phyloP scores from a whole-genome alignment of 2,113 vertebrate species.

The Chloroceryle aenea region DNA sequence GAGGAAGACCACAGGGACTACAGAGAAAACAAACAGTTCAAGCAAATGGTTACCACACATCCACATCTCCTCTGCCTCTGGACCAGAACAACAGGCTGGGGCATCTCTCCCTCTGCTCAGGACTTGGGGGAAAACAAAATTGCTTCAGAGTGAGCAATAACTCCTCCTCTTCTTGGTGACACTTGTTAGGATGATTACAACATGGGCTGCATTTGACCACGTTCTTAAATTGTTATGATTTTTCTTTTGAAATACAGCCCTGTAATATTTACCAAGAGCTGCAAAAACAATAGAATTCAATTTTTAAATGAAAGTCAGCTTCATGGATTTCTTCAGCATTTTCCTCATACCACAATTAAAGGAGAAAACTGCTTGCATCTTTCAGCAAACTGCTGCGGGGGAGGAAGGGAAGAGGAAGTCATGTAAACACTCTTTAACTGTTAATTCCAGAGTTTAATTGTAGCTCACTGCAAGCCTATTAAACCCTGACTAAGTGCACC shows the following conservation, averaged over 20 bases:
- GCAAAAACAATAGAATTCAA: background rate
- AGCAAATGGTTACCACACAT: background rate
- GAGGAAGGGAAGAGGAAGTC: conserved; percentile 53
- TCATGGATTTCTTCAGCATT: background rate
- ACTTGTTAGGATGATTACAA: background rate
- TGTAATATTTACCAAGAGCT: background rate
- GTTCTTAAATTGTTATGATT: background rate
- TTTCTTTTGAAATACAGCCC: background rate
- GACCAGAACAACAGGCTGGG: background rate
- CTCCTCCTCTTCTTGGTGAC: background rate
- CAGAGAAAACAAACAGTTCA: background rate
- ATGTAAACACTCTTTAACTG: conserved; percentile 70
- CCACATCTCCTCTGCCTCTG: background rate
- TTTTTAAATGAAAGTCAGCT: background rate
- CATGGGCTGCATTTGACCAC: background rate
- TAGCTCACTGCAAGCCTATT: conserved; percentile 69
- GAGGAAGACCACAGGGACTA: background rate
- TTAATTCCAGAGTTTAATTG: conserved; percentile 73
- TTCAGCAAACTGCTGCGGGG: conserved; percentile 40
- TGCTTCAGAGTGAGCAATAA: background rate
- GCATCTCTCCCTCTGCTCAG: background rate
- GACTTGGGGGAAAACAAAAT: background rate
- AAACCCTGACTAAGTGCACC: conserved; percentile 71
- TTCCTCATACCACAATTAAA: background rate
- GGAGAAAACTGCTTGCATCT: background rate